Base-by-base conservation (phyloP, 2,888 invertebrate species). In the Megaustenia siamemsis region DNA sequence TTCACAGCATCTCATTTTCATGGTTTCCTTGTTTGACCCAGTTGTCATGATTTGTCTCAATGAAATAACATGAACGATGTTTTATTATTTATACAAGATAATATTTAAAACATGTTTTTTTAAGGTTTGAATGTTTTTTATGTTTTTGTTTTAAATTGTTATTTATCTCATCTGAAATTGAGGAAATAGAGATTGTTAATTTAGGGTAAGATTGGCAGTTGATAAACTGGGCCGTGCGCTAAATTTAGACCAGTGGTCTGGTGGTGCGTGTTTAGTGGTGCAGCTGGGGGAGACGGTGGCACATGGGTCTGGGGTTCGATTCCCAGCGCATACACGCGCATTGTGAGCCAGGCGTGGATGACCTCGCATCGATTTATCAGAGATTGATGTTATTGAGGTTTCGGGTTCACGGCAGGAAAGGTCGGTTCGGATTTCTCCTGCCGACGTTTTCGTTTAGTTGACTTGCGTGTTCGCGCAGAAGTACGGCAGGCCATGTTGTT, bases 301-400 rank as follows among this genome's bases (percentile, higher is more conserved):
- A 63, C 28, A 66, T 15, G 45, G 82, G 60, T 43, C 28, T 18
- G 60, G n/a, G 82, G 82, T 82, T 82, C 82, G 82, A 63, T 49
- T 60, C 82, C 45, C 73, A 32, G 38, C 80, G 21, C 35, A 40
- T 35, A 18, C 38, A 18, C 40, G 38, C 69, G 40, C 38, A 69
- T 40, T 38, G 69, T 40, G 43, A 8, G 75, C 49, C 75, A 49
- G 35, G 76, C 66, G 66, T 45, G 75, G 83, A 5, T 68, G 68
- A 43, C 6, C 66, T 24, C 35, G 49, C 68, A 76, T 83, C 76
- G 76, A 83, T 76, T 60, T 76, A 76, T 66, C 66, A 43, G 66
- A 15, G 75, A 82, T 82, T 63, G 82, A 82, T 82, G 73, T 35
- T 84, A 84, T 84, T 71, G 83, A 80, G 32, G 86, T 86, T 84